Evolutionary conservation across 2,888 invertebrate species (phyloP).

Genomic region (Cephus spinipes): DNA sequence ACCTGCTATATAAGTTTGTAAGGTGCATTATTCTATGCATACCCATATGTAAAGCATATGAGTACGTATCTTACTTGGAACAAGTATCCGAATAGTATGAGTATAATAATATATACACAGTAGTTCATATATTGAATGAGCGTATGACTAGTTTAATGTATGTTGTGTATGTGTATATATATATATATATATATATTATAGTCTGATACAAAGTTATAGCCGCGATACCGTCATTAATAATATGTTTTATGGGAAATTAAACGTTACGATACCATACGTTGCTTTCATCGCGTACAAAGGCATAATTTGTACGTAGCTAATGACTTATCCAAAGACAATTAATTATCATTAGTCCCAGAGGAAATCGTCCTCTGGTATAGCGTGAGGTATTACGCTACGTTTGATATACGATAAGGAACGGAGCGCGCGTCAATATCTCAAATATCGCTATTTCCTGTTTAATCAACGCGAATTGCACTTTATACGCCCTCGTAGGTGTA

Average conservation of each 20-base stretch:
- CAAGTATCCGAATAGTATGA: too few relatives aligned
- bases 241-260: neutral
- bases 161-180: neutral
- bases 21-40: neutral
- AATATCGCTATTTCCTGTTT: constrained; percentile 38
- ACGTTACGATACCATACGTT: neutral
- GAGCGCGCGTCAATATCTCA: constrained; percentile 30
- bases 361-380: neutral
- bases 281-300: neutral
- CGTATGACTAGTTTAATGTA: neutral
- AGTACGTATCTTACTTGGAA: too few relatives aligned
- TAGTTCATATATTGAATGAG: neutral
- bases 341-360: neutral
- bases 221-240: neutral
- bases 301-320: neutral
- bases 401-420: constrained; percentile 40
- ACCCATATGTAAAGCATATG: neutral
- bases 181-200: neutral
- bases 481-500: constrained; percentile 12
- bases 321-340: neutral
- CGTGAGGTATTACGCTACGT: constrained; percentile 14
- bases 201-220: neutral
- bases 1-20: neutral
- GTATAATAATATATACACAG: neutral
- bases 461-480: constrained; percentile 24